Evolutionary conservation across 2,113 vertebrate species (phyloP), one percentile per base, ranked within the genome.

Genomic region (Nothoprocta perdicaria): DNA sequence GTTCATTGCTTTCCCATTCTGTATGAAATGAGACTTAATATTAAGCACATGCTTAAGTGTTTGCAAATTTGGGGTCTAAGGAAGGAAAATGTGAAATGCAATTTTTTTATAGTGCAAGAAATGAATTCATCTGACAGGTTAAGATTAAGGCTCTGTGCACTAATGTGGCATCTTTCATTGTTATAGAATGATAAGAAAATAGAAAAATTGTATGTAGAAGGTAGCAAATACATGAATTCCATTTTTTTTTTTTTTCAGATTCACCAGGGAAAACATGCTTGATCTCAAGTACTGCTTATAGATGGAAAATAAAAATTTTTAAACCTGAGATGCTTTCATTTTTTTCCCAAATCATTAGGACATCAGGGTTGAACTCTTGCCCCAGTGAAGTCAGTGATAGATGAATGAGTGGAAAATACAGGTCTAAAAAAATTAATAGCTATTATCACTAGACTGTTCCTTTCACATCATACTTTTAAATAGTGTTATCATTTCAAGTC

Each of bases 121-220:
- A 93, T 72, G 91, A 86, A 96, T 88, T 80, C 58, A 71, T 90
- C 69, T 92, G 95, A 86, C 87, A 96, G 88, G 92, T 80, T 96
- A 94, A 96, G 88, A 92, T 94, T 94, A 96, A 93, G 66, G 88
- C 67, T 94, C 60, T 84, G 23, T 92, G 92, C 86, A 93, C 78
- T 90, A 93, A 95, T 88, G 92, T 92, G 90, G 88, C 90, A 89
- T 89, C 86, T 92, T 90, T 96, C 94, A 94, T 93, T 95, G 94
- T 91, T 93, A 78, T 40, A 87, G 87, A 86, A 92, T 93, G 95
- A 95, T 94, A 96, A 93, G 89, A 96, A 96, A 96, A 95, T 95
- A 96, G 91, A 96, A 95, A 95, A 96, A 96, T 96, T 93, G 80
- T 90, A 45, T 7, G 41, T 45, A 89, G 71, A 94, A 95, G 71